Evolutionary conservation across 2,797 vertebrate genomes (phyloP), one percentile per base, ranked within the genome.

Genomic region (Taenioides sp.): DNA sequence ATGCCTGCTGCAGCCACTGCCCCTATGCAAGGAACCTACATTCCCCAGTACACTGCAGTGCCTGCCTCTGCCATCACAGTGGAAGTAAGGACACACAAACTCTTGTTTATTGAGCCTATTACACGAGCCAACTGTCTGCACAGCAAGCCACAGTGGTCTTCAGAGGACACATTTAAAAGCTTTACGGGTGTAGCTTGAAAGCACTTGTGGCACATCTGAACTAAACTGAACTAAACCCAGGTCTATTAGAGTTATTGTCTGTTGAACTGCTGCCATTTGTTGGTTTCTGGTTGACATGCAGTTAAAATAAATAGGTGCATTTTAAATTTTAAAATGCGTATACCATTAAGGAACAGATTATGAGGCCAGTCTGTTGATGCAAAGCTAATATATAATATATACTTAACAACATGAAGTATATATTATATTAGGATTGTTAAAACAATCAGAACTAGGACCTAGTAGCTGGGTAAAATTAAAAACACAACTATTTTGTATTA

Each of bases 21-120:
- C 92, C 95, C 97, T 96, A 98, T 99, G 97, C 98, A 99, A 98
- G 98, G 98, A 95, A 96, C 97, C 92, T 99, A 98, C 95, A 98
- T 99, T 94, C 97, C 98, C 95, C 98, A 99, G 96, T 99, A 99
- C 93, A 97, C 96, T 96, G 96, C 97, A 94, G 96, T 98, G 96
- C 97, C 98, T 98, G 97, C 97, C 88, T 95, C 98, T 94, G 96
- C 97, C 94, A 96, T 98, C 94, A 96, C 96, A 91, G 95, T 99
- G 92, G 98, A 99, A 95, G 98, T 99, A 96, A 97, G 96, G 91
- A 76, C 69, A 69, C 20, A 43, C 7, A 59, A 40, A 27, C 37
- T 65, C 1, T 67, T 68, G 57, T 73, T 75, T 57, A 58, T 23
- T 62, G 49, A 50, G 16, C 25, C 63, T 62, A 49, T 60, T 66